Evolutionary conservation across 2,797 vertebrate genomes (phyloP), one percentile per base, ranked within the genome.

Genomic region (Gobionotothen gibberifrons): DNA sequence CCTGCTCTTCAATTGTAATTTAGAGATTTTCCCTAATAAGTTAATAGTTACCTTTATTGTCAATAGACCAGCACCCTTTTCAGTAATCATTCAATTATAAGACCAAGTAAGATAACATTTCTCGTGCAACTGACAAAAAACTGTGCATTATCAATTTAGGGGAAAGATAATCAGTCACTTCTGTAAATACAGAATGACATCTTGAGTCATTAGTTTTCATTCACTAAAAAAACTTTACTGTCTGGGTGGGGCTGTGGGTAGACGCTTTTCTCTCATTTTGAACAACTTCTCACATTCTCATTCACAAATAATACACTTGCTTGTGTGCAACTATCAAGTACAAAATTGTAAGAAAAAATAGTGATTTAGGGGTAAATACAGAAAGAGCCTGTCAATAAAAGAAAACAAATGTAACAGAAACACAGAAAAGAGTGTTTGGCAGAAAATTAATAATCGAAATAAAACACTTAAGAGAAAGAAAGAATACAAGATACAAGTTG

Each of bases 301-400:
- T 72, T 65, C 53, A 73, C 60, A 62, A 75, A 74, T 46, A 49
- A 61, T 17, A 61, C 48, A 3, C 21, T 49, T 53, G 3, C 22
- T 58, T 48, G 46, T 53, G 17, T 64, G 42, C 7, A 42, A 57
- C 64, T 67, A 39, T 19, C 22, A 53, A 46, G 70, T 32, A 70
- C 14, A 42, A 48, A 7, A 49, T 42, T 29, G 15, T 58, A 54
- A 29, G 32, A 43, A 40, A 59, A 60, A 14, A 54, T 19, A 19
- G 15, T 8, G 59, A 85, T n/a, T 49, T 1, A 56, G 21, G 16
- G n/a, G 19, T 19, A 55, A 49, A 72, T 44, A 47, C 17, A 61
- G 46, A 62, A 32, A 58, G 22, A 36, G 8, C 10, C 36, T 51
- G 16, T 32, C 13, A 56, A 10, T n/a, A 46, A 70, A 19, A 44